Percentiles rank a stretch among this genome's conserved stretches.
Conservation (phyloP, 1,140 invertebrate genomes). For the Hycleus cichorii region DNA sequence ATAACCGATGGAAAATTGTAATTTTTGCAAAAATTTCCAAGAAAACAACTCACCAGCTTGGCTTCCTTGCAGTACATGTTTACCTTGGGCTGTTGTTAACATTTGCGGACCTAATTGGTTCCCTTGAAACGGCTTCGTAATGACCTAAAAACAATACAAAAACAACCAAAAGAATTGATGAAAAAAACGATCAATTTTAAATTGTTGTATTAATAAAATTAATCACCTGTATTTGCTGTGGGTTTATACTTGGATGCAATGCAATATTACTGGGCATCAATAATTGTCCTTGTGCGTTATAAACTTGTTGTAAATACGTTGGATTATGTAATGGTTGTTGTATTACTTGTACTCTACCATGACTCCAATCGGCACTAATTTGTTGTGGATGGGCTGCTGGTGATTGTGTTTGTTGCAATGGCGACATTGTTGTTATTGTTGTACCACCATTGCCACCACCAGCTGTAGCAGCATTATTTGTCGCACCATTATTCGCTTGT, state of each 20-base stretch:
- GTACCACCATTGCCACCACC: slow-evolving; percentile 10
- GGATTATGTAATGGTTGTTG: slow-evolving; percentile 73
- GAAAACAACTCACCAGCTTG: slow-evolving; percentile 44
- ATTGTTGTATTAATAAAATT: no score
- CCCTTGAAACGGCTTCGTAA: slow-evolving; percentile 74
- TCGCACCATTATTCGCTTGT: slow-evolving; percentile 18
- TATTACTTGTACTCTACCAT: slow-evolving; percentile 58
- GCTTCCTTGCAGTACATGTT: slow-evolving; percentile 54
- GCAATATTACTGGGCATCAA: slow-evolving; percentile 73
- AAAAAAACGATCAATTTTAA: not conserved
- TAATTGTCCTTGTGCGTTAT: slow-evolving; percentile 68
- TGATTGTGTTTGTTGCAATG: slow-evolving; percentile 41
- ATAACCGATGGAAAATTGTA: not conserved
- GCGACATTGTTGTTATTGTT: slow-evolving; percentile 42
- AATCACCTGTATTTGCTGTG: slow-evolving; percentile 66
- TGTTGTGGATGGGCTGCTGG: slow-evolving; percentile 34
- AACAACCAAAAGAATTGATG: not conserved
- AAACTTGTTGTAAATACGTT: slow-evolving; percentile 70
- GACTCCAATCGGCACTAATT: slow-evolving; percentile 37
- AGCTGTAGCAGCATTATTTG: no score
- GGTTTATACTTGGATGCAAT: slow-evolving; percentile 67
- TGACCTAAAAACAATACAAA: slow-evolving; percentile 49
- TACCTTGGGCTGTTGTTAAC: slow-evolving; percentile 63
- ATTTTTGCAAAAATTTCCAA: not conserved
- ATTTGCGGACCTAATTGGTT: slow-evolving; percentile 70